Base-by-base conservation (phyloP, 2,888 invertebrate genomes). In the Ethmia dodecea region DNA sequence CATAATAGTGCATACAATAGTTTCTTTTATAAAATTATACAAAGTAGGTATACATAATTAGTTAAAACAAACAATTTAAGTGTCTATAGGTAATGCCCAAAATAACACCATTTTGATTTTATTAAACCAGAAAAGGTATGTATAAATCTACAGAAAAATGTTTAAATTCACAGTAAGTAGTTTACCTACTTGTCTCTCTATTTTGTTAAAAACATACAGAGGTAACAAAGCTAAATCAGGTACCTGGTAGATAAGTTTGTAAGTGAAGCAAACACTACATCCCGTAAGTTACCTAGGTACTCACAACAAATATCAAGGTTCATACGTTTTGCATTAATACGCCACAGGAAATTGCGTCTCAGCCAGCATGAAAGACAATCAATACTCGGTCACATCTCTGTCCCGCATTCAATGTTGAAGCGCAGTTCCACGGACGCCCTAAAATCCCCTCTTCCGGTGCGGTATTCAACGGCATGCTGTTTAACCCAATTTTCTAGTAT, bases 401-500 rank as follows among this genome's bases (percentile, higher is more conserved):
- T 78, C 73, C 75, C 79, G 76, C 72, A 75, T 74, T 80, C 72
- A 77, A 70, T 73, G 77, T 78, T 60, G 72, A 79, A 78, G 72
- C 78, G 75, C 74, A 79, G 66, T 76, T 69, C 65, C 72, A 67
- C 62, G 71, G 73, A 68, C 67, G 74, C 78, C 72, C 39, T 39
- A 61, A 80, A 78, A 73, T 75, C 77, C 79, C 79, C 77, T 74
- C 75, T 77, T 78, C 78, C 78, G 77, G 69, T 71, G 67, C 70
- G 73, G 67, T 64, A 70, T 73, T 68, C 69, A 74, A 66, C 73
- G 71, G 80, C 76, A 74, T 79, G 72, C 76, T 83, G 71, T 83
- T 80, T 83, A 81, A 84, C 84, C 84, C 80, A 83, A 81, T 83
- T 83, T 81, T 78, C 79, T 78, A 75, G 79, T 69, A 60, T 65